A percentile compares a stretch with the other conserved stretches of the same genome.
Evolutionary conservation across 2,113 vertebrate species (phyloP).

Genomic region (Polypterus senegalus): DNA sequence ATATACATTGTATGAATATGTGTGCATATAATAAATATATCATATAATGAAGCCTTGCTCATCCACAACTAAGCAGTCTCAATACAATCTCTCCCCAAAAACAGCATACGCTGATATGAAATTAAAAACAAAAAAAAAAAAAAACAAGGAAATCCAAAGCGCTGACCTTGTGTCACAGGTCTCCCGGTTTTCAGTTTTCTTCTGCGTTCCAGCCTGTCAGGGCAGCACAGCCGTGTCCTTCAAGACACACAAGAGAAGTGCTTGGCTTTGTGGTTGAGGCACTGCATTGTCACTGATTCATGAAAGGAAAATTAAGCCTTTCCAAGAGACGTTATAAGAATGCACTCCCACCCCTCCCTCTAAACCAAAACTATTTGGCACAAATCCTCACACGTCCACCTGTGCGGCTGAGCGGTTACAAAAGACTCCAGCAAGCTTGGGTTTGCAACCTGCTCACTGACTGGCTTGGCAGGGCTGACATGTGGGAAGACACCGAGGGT

Average conservation of each 20-base stretch:
- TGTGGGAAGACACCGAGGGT: constrained; percentile 13
- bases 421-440: constrained; percentile 33
- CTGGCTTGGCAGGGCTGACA: constrained; percentile 16
- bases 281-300: constrained; percentile 69
- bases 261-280: constrained; percentile 51
- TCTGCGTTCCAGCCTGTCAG: constrained; percentile 32
- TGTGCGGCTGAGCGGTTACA: constrained; percentile 64
- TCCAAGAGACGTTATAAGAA: constrained; percentile 71
- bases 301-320: constrained; percentile 67
- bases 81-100: too few relatives aligned
- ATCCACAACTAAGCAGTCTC: too few relatives aligned
- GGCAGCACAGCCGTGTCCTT: constrained; percentile 39
- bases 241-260: constrained; percentile 32
- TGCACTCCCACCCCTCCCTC: constrained; percentile 87
- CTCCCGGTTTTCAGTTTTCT: constrained; percentile 42
- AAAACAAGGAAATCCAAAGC: constrained; percentile 1
- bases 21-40: too few relatives aligned
- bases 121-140: too few relatives aligned
- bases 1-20: too few relatives aligned
- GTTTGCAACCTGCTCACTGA: constrained; percentile 34
- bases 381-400: constrained; percentile 74
- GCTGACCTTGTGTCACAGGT: constrained; percentile 49
- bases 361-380: constrained; percentile 93
- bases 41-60: too few relatives aligned
- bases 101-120: too few relatives aligned